Base-by-base conservation (phyloP, 2,113 vertebrate genomes). In the Agapornis roseicollis region DNA sequence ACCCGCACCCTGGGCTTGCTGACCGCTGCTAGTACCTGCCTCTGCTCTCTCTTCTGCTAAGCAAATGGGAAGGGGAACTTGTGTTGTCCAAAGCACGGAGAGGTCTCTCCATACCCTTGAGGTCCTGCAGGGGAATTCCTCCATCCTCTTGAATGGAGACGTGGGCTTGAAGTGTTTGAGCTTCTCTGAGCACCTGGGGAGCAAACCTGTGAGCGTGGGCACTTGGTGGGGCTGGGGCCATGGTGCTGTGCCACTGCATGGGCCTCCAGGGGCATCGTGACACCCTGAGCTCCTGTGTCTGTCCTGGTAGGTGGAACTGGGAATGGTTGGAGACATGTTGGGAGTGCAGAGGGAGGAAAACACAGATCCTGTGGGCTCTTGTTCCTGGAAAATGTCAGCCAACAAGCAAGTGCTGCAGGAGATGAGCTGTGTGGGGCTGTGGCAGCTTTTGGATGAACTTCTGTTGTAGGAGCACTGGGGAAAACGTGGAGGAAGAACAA, bases 281-380 rank as follows among this genome's bases (percentile, higher is more conserved):
- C 47, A 4, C 2, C 27, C 42, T 5, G 22, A 13, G 2, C 28
- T 41, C 52, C 47, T 9, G 3, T 27, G 18, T 9, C 69, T 11
- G 18, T 15, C 55, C 47, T 8, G 47, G 14, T 14, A 17, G 46
- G 61, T 35, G 33, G 55, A 53, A 20, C 7, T 6, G 27, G 35
- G 2, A 17, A 23, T 2, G 17, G 23, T 6, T 9, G 47, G 27
- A 47, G 41, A 76, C 0, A 0, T 8, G 69, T 35, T 5, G 4
- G 52, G 76, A 17, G 46, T 31, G 25, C 29, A 31, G 29, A 4
- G 47, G 8, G 18, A 27, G 39, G 17, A 61, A 61, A 61, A 5
- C n/a, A 5, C 20, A 11, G 39, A 47, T 53, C 41, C 47, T 53
- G 31, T 17, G 18, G 11, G 25, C 46, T 42, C 18, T 28, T 3